Conservation (phyloP, 2,797 vertebrate genomes). For the Peromyscus melanophrys region DNA sequence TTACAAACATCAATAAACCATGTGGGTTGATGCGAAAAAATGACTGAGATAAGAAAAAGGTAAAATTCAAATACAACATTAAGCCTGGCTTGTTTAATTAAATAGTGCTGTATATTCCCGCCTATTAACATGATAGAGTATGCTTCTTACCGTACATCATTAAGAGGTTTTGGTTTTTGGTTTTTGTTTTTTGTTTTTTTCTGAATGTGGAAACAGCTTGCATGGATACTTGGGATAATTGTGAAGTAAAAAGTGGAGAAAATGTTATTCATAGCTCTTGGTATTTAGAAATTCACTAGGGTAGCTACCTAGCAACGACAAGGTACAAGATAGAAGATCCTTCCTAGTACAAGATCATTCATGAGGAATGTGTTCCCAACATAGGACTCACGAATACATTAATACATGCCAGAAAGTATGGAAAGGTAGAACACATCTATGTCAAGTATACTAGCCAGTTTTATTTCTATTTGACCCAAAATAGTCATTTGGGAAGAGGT, state of each 20-base stretch:
- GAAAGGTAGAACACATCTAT: not conserved
- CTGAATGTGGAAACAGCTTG: not conserved
- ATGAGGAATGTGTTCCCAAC: not conserved
- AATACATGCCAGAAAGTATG: slow-evolving; percentile 19
- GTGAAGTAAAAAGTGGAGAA: not conserved
- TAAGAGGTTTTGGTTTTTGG: not conserved
- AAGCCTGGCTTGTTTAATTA: not conserved
- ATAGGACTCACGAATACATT: slow-evolving; percentile 45
- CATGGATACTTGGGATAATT: not conserved
- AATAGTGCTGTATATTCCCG: not conserved
- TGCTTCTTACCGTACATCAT: not conserved
- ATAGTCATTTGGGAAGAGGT: not conserved
- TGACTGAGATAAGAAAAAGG: not conserved
- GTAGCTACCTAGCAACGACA: not conserved
- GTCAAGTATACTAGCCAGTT: not conserved
- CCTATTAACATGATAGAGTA: not conserved
- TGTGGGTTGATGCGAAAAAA: slow-evolving; percentile 11
- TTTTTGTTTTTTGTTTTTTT: not conserved
- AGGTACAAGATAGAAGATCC: not conserved
- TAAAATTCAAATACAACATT: slow-evolving; percentile 18
- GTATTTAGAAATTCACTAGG: slow-evolving; percentile 40
- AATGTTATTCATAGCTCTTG: slow-evolving; percentile 27
- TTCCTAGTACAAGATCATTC: slow-evolving; percentile 25
- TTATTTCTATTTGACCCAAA: not conserved
- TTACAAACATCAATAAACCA: slow-evolving; percentile 1